These are phyloP conservation scores for Lagorchestes hirsutus DNA, from an alignment of 2,797 vertebrate species.

Conservation along the genomic window DNA sequence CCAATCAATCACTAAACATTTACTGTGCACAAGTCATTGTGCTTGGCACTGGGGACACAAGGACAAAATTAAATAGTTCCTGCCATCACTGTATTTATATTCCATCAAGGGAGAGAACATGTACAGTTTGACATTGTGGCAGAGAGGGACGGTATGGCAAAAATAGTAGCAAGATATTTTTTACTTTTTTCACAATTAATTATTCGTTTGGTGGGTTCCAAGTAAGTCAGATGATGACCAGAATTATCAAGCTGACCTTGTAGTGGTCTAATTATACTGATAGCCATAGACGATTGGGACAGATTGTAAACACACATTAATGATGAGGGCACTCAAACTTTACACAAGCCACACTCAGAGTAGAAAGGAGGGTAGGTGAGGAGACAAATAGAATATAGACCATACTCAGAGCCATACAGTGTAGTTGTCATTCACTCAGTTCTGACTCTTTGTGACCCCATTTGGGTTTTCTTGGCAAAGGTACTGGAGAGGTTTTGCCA, in stretches of 20 bases:
- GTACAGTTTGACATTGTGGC: background rate
- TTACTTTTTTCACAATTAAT: slow-evolving; percentile 66
- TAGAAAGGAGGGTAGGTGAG: background rate
- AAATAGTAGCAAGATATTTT: slow-evolving; percentile 62
- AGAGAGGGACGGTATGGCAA: background rate
- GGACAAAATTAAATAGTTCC: background rate
- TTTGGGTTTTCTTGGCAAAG: background rate
- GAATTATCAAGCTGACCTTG: background rate
- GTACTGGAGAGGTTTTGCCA: background rate
- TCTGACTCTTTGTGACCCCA: background rate
- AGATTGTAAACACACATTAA: background rate
- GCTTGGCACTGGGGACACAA: background rate
- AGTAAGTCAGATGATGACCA: background rate
- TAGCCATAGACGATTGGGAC: background rate
- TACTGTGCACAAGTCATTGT: background rate
- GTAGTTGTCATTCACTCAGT: background rate
- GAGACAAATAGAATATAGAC: background rate
- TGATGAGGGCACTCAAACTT: background rate
- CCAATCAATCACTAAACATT: background rate
- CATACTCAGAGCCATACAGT: background rate
- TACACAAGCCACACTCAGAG: background rate
- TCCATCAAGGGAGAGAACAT: background rate
- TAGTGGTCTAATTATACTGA: background rate
- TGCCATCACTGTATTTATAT: background rate
- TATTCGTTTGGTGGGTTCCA: slow-evolving; percentile 50